Evolutionary conservation across 2,113 vertebrate genomes (phyloP), one percentile per base, ranked within the genome.

Genomic region (Peromyscus leucopus): DNA sequence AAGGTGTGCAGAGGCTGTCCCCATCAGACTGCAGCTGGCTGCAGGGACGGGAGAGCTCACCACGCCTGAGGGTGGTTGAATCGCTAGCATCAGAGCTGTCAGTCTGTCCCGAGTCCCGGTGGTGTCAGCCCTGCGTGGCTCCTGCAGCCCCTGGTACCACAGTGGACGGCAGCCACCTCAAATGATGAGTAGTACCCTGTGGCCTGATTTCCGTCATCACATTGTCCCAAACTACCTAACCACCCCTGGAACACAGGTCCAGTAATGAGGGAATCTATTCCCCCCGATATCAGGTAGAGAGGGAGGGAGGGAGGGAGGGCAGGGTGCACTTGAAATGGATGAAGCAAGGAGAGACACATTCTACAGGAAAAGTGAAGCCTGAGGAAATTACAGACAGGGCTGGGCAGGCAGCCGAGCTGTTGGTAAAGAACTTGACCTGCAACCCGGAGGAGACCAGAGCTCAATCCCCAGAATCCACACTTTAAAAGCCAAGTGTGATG

Each of bases 161-260:
- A 19, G 51, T 59, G 17, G 19, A 36, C 21, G 46, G 42, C 1
- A 17, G 46, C 31, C 63, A 59, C 28, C 9, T 57, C 59, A 75
- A 5, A 82, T 36, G 65, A 12, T 36, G 7, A 1, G 12, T 0
- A 15, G 12, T 1, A 15, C 26, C 57, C 71, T 24, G 1, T 0
- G 21, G 42, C 33, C 4, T 1, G 11, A 55, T 42, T 59, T 51
- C 61, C 31, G 21, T 59, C 11, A 72, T 42, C 51, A 24, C 16
- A 0, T 22, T n/a, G 17, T 57, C 46, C 13, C 3, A 59, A 82
- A 17, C 6, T 48, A 13, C 31, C 4, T 39, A 48, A 57, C 12
- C 51, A 33, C 7, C 19, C 3, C 26, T 21, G 24, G 21, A 79
- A 55, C 36, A 36, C 4, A 28, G 22, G n/a, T 28, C 28, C 12